phyloP scores from a whole-genome alignment of 2,797 vertebrate genomes.

The Pseudomugil gertrudae region DNA sequence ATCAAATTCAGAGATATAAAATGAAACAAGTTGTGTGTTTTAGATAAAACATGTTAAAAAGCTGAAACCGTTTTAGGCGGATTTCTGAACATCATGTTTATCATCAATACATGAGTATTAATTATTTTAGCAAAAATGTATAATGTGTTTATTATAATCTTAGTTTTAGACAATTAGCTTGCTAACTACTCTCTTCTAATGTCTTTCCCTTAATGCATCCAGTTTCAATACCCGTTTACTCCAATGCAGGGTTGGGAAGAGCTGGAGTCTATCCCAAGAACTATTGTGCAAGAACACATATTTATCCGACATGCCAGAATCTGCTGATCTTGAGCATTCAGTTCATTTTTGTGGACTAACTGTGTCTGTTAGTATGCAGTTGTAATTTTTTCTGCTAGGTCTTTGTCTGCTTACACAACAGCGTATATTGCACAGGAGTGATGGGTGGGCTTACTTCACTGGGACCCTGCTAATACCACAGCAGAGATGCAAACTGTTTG shows the following conservation, averaged over 20 bases:
- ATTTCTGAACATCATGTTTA: too few relatives aligned
- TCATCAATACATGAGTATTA: too few relatives aligned
- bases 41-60: too few relatives aligned
- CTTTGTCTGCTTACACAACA: conserved; percentile 21
- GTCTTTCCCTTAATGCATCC: not conserved
- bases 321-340: not conserved
- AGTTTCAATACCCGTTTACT: not conserved
- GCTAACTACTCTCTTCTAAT: not conserved
- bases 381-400: conserved; percentile 24
- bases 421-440: conserved; percentile 49
- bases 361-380: too few relatives aligned
- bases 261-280: too few relatives aligned
- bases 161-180: too few relatives aligned
- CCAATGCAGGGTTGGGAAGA: not conserved
- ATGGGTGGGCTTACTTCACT: conserved; percentile 32
- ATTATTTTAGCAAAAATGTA: not conserved
- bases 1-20: too few relatives aligned
- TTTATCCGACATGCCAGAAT: not conserved
- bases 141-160: not conserved
- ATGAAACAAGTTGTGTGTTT: too few relatives aligned
- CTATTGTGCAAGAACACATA: too few relatives aligned
- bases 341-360: too few relatives aligned
- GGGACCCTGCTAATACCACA: conserved; percentile 29
- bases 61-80: too few relatives aligned
- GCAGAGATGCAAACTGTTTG: conserved; percentile 56